These are phyloP conservation scores for Xestoiulus laeticollis DNA, from an alignment of 2,888 invertebrate genomes.

Conservation along the genomic window DNA sequence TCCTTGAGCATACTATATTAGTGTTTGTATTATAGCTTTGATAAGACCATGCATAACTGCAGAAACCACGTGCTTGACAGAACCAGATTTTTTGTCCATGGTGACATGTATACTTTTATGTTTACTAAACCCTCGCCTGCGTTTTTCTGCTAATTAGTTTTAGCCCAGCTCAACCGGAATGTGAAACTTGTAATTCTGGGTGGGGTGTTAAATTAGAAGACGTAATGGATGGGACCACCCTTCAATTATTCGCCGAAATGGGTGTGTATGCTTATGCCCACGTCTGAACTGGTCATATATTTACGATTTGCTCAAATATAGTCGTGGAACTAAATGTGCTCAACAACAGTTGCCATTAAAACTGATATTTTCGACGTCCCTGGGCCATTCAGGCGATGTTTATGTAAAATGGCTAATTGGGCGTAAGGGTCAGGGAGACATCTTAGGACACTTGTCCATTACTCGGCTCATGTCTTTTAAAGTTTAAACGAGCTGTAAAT, in stretches of 20 bases:
- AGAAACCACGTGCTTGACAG: too few relatives aligned
- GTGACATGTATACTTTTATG: background rate
- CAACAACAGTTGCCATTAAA: background rate
- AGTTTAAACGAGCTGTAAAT: too few relatives aligned
- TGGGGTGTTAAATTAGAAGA: background rate
- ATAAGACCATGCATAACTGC: too few relatives aligned
- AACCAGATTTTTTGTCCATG: background rate
- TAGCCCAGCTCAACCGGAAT: background rate
- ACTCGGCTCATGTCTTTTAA: background rate
- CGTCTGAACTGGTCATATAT: background rate
- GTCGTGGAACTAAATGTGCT: background rate
- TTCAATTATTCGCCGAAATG: background rate
- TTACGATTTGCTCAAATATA: background rate
- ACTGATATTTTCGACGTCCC: background rate
- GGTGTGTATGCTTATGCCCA: background rate
- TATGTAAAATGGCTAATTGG: background rate
- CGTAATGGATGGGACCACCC: background rate
- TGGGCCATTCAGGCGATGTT: too few relatives aligned
- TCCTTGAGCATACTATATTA: too few relatives aligned
- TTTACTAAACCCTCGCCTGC: background rate
- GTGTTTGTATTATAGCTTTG: too few relatives aligned
- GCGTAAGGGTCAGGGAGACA: background rate
- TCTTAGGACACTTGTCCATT: background rate
- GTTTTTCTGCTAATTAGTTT: background rate
- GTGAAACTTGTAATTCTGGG: constrained; percentile 13